These are phyloP conservation scores for Eunapius fragilis DNA, from an alignment of 37 sponge, comb jelly and placozoan genomes.

Conservation along the genomic window DNA sequence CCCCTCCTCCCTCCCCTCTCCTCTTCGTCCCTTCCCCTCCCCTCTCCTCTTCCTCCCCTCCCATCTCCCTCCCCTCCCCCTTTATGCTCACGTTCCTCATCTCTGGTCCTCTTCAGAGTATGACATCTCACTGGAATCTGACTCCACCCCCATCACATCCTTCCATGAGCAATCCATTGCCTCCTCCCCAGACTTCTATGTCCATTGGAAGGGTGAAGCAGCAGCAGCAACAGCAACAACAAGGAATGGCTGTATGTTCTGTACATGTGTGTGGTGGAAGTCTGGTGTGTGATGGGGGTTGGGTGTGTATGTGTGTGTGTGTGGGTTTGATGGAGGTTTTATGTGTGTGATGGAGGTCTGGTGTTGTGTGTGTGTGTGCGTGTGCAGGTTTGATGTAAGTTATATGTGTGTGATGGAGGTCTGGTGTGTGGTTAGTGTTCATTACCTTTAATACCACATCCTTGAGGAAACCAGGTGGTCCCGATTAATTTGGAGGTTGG, in stretches of 20 bases:
- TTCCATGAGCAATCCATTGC: constrained; percentile 8
- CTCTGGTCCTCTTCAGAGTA: constrained; percentile 29
- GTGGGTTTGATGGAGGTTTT: neutral
- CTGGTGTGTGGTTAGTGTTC: too few species aligned
- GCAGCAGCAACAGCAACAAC: too few species aligned
- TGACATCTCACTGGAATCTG: constrained; percentile 74
- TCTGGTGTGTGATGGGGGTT: constrained; percentile 16
- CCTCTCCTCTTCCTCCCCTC: too few species aligned
- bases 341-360: too few species aligned
- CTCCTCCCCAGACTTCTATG: constrained; percentile 13
- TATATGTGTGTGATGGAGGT: too few species aligned
- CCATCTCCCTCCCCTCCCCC: neutral
- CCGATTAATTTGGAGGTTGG: too few species aligned
- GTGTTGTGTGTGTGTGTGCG: too few species aligned
- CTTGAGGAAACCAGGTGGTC: too few species aligned
- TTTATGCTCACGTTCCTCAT: neutral
- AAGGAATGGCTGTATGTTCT: neutral
- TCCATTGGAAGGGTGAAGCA: neutral
- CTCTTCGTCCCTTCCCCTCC: too few species aligned
- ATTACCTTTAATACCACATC: too few species aligned
- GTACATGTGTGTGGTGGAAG: neutral
- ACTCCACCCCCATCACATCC: constrained; percentile 9
- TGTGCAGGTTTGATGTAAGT: too few species aligned
- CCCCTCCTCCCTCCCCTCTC: too few species aligned
- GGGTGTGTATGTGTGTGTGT: neutral